Evolutionary conservation across 2,888 invertebrate genomes (phyloP), one percentile per base, ranked within the genome.

Genomic region (Drosophila borealis): DNA sequence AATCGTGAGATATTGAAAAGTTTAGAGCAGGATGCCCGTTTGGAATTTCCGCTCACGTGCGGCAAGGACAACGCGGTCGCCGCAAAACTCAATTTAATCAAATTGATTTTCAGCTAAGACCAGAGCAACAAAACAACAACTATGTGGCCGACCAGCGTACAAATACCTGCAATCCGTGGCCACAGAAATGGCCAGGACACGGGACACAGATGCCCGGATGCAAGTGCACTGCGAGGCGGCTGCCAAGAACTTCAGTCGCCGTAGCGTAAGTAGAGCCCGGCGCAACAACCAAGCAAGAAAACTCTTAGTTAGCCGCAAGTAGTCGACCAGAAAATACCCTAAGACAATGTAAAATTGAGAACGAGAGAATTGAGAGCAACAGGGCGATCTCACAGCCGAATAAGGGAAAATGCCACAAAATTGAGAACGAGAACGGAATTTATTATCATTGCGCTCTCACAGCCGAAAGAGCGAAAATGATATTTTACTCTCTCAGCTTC

Each of bases 101-200:
- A 81, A 77, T 81, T 64, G 79, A 81, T 74, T 84, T 81, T 62
- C 17, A 70, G 67, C 70, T 62, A 68, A 78, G 80, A 59, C 70
- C 65, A 44, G 60, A 67, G 46, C 56, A 72, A 69, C 70, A 69
- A 70, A 78, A 84, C 85, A 17, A 17, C n/a, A n/a, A n/a, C n/a
- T 78, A 76, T 72, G 59, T 56, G 25, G 50, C 66, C 64, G 55
- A 57, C 48, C 42, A 45, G 57, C 60, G 42, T 45, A 59, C 60
- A 37, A 56, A 61, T 53, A 44, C 62, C 56, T 46, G 33, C 65
- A 66, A 53, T 59, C 48, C 57, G 19, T 59, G 60, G 41, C n/a
- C 39, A 44, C 48, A 41, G 42, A 42, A 59, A 60, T 50, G 55
- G 37, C 14, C 33, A 39, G 41, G 21, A 42, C 19, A 36, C 17